Conservation (phyloP, 2,113 vertebrate species). For the Heterochromis multidens region DNA sequence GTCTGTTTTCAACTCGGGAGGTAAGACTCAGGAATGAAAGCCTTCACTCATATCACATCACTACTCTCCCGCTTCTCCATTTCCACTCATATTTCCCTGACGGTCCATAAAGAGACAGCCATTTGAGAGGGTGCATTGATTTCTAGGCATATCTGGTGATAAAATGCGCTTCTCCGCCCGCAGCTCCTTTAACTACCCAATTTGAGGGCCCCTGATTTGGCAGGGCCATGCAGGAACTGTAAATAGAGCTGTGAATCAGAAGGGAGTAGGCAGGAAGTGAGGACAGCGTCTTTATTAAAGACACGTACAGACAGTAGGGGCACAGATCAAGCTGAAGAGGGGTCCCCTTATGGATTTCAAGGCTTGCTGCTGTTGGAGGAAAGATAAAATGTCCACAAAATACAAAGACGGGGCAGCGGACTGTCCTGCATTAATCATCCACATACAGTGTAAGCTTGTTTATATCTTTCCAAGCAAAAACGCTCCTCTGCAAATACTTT, state of each 20-base stretch:
- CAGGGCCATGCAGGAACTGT: conserved; percentile 64
- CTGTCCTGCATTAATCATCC: neutral
- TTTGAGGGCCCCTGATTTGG: conserved; percentile 70
- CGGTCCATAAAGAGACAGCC: conserved; percentile 73
- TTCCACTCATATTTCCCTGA: conserved; percentile 73
- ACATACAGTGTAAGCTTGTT: neutral
- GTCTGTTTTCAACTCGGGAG: conserved; percentile 57
- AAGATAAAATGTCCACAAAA: conserved; percentile 20
- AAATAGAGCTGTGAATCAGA: conserved; percentile 69
- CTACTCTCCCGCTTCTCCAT: conserved; percentile 51
- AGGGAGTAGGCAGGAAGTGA: conserved; percentile 35
- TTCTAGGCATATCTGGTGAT: conserved; percentile 75
- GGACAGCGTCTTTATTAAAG: conserved; percentile 48
- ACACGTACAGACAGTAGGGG: conserved; percentile 24
- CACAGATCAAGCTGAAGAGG: conserved; percentile 11
- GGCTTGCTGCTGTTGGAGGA: neutral
- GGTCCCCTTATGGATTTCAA: conserved; percentile 4
- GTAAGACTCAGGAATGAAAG: conserved; percentile 58
- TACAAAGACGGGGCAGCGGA: neutral
- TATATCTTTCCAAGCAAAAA: neutral
- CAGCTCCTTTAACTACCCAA: conserved; percentile 74
- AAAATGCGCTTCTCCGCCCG: conserved; percentile 66
- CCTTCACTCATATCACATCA: conserved; percentile 62
- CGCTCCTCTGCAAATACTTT: neutral
- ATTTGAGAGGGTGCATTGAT: conserved; percentile 76